A percentile compares a stretch with the other conserved stretches of the same genome.
Evolutionary conservation across 2,888 invertebrate genomes (phyloP).

Genomic region (Serripes groenlandicus): DNA sequence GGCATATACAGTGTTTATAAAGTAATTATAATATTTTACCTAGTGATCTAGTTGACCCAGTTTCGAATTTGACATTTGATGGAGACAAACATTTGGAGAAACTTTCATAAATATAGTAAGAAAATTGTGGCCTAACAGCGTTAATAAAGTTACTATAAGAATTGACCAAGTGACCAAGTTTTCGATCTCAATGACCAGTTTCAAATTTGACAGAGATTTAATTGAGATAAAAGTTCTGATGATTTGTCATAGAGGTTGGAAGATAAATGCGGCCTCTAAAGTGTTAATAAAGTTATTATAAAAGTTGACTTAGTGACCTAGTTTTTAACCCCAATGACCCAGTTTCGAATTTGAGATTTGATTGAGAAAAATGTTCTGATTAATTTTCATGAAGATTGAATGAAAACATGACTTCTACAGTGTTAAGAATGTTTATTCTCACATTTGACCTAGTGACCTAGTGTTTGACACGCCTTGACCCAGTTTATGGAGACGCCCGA

Average conservation of each 20-base stretch:
- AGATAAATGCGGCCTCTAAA: neutral
- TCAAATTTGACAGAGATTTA: neutral
- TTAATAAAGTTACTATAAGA: neutral
- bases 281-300: no score
- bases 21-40: neutral
- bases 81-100: neutral
- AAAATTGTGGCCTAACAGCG: neutral
- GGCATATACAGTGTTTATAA: neutral
- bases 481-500: no score
- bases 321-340: no score
- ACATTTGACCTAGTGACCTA: no score
- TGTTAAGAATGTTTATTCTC: no score
- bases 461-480: no score
- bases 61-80: neutral
- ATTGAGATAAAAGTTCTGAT: neutral
- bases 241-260: neutral
- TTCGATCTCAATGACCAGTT: neutral
- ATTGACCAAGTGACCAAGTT: neutral
- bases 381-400: no score
- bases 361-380: no score
- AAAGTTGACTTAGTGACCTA: no score
- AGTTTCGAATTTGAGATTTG: no score
- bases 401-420: no score
- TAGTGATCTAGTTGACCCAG: neutral
- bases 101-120: neutral